phyloP scores from a whole-genome alignment of 2,113 vertebrate species.

The Sialia sialis region DNA sequence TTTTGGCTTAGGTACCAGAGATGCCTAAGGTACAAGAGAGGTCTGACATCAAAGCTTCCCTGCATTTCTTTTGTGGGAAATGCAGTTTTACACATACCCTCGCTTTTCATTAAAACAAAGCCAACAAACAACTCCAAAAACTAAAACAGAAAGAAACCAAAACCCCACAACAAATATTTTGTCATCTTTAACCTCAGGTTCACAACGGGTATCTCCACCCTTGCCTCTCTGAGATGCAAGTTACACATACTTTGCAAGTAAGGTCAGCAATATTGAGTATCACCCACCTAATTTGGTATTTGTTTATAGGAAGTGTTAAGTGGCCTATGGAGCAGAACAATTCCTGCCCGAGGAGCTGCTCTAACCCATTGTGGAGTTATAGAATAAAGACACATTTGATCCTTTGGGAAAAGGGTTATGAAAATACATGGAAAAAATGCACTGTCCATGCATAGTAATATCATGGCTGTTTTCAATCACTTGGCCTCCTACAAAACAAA shows the following conservation, averaged over 20 bases:
- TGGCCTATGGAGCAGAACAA: slow-evolving; percentile 37
- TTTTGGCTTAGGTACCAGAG: background rate
- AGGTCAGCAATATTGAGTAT: background rate
- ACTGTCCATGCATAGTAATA: background rate
- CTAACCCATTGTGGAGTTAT: slow-evolving; percentile 35
- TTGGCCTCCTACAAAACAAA: slow-evolving; percentile 30
- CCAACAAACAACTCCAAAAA: background rate
- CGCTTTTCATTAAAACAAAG: background rate
- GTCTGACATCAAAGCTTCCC: background rate
- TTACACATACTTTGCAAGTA: background rate
- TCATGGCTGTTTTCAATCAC: slow-evolving; percentile 58
- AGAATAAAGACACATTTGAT: slow-evolving; percentile 41
- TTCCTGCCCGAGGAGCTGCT: background rate
- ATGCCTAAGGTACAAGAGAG: background rate
- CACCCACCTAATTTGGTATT: slow-evolving; percentile 12
- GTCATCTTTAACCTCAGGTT: background rate
- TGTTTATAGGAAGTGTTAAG: slow-evolving; percentile 35
- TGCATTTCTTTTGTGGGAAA: background rate
- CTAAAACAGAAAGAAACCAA: background rate
- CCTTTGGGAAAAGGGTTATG: slow-evolving; percentile 50
- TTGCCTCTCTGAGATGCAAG: background rate
- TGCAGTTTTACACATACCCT: background rate
- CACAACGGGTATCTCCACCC: background rate
- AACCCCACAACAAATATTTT: background rate
- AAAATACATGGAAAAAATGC: slow-evolving; percentile 59